phyloP scores from a whole-genome alignment of 2,113 vertebrate species.

The Hipposideros armiger region DNA sequence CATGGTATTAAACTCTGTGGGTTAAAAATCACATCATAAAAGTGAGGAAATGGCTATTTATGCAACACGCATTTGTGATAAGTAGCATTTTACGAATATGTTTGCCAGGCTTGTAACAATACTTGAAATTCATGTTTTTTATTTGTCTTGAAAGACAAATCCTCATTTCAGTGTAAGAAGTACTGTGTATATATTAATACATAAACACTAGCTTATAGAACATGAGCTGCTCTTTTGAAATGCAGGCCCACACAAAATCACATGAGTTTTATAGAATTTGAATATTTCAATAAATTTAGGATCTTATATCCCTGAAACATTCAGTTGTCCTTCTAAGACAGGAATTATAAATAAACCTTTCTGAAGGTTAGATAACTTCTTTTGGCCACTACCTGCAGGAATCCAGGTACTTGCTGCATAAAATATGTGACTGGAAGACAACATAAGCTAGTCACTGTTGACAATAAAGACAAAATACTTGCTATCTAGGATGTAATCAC shows the following conservation, averaged over 20 bases:
- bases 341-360: background rate
- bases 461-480: background rate
- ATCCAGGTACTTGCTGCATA: background rate
- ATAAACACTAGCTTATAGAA: conserved; percentile 1
- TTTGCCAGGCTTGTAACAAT: background rate
- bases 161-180: background rate
- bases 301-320: background rate
- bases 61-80: conserved; percentile 14
- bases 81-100: conserved; percentile 30
- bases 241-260: background rate
- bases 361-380: background rate
- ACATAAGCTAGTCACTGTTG: background rate
- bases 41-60: conserved; percentile 43
- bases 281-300: conserved; percentile 32
- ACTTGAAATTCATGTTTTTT: conserved; percentile 18
- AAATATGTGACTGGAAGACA: background rate
- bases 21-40: conserved; percentile 61
- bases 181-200: background rate
- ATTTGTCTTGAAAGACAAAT: conserved; percentile 41
- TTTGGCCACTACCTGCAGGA: background rate
- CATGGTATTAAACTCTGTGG: conserved; percentile 60
- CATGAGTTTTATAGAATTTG: background rate
- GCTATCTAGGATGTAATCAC: background rate
- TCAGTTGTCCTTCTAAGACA: background rate
- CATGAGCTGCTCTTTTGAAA: conserved; percentile 17